These are phyloP conservation scores for Semnornis frantzii DNA, from an alignment of 2,113 vertebrate species.

Conservation along the genomic window DNA sequence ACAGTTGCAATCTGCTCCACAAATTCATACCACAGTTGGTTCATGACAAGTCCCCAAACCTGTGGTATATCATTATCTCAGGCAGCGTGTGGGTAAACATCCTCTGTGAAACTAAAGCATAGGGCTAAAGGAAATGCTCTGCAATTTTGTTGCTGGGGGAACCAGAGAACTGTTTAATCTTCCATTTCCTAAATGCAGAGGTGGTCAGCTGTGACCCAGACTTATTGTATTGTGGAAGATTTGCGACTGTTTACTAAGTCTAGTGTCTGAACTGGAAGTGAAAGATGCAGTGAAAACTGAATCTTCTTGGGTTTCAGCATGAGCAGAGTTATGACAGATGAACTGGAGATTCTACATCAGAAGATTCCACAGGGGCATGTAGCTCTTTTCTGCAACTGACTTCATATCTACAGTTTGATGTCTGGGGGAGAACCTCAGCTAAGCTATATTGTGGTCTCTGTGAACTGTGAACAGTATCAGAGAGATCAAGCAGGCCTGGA, in stretches of 20 bases:
- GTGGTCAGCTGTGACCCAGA: neutral
- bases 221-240: neutral
- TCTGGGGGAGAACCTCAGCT: neutral
- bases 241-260: neutral
- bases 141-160: neutral
- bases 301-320: neutral
- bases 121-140: neutral
- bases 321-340: neutral
- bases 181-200: neutral
- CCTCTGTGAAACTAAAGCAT: neutral
- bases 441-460: accelerated
- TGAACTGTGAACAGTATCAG: neutral
- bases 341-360: neutral
- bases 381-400: neutral
- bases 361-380: neutral
- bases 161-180: neutral
- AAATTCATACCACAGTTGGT: neutral
- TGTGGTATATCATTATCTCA: neutral
- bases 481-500: neutral
- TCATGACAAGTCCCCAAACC: neutral
- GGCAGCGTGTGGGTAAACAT: neutral
- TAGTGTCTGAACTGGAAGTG: neutral
- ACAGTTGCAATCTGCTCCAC: neutral
- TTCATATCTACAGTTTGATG: neutral
- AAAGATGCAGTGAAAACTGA: neutral